These are phyloP conservation scores for Pygathrix nemaeus DNA, from an alignment of 2,113 vertebrate genomes.

Conservation along the genomic window DNA sequence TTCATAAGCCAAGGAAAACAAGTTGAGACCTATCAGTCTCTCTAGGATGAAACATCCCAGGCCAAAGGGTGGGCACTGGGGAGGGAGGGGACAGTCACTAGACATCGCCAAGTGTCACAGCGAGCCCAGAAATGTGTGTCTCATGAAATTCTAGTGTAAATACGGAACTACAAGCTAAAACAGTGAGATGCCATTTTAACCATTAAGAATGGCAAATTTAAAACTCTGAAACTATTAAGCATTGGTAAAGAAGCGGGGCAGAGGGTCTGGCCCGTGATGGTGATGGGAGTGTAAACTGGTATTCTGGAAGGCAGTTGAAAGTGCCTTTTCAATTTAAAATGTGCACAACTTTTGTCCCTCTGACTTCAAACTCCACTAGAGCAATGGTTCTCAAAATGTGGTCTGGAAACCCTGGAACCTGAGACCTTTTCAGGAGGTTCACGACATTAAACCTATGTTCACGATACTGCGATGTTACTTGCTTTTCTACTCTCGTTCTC, in stretches of 20 bases:
- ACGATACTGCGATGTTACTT: background rate
- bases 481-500: background rate
- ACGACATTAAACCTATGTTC: rapidly evolving
- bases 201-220: background rate
- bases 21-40: background rate
- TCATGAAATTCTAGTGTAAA: background rate
- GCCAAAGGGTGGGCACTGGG: background rate
- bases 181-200: background rate
- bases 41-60: background rate
- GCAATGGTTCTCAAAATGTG: background rate
- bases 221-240: background rate
- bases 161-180: background rate
- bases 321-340: background rate
- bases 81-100: background rate
- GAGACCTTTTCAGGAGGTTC: background rate
- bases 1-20: background rate
- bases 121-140: background rate
- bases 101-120: rapidly evolving
- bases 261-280: background rate
- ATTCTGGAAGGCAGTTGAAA: background rate
- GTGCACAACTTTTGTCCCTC: background rate
- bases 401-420: no score
- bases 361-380: background rate
- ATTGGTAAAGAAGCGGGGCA: background rate
- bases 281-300: background rate